Percentiles rank a stretch among this genome's conserved stretches.
Evolutionary conservation across 2,888 invertebrate genomes (phyloP).

Genomic region (Cynaeus angustus): DNA sequence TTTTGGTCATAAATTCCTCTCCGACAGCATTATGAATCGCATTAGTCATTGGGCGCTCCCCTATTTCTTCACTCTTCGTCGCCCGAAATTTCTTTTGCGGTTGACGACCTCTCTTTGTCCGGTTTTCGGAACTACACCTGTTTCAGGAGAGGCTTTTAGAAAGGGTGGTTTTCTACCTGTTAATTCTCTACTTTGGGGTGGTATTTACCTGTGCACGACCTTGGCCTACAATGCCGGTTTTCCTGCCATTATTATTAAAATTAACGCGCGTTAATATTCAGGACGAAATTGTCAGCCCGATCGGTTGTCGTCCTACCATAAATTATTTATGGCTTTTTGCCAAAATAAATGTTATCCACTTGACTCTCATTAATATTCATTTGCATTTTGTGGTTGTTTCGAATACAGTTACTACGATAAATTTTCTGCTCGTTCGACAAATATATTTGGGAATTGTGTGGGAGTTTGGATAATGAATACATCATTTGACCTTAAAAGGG

Average conservation of each 20-base stretch:
- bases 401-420: slow-evolving; percentile 37
- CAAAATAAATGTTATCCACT: slow-evolving; percentile 46
- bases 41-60: slow-evolving; percentile 8
- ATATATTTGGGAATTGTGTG: slow-evolving; percentile 13
- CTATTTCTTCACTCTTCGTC: slow-evolving; percentile 7
- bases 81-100: slow-evolving; percentile 55
- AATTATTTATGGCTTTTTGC: slow-evolving; percentile 47
- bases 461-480: slow-evolving; percentile 30
- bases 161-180: slow-evolving; percentile 32
- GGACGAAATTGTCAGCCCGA: slow-evolving; percentile 26
- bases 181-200: slow-evolving; percentile 12
- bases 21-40: neutral
- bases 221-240: slow-evolving; percentile 29
- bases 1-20: slow-evolving; percentile 4
- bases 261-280: slow-evolving; percentile 35
- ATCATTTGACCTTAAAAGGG: slow-evolving; percentile 29
- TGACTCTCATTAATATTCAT: slow-evolving; percentile 46
- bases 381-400: slow-evolving; percentile 36
- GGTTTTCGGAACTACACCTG: slow-evolving; percentile 52
- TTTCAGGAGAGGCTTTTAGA: slow-evolving; percentile 11
- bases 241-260: slow-evolving; percentile 27
- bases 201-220: slow-evolving; percentile 38
- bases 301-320: slow-evolving; percentile 27
- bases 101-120: slow-evolving; percentile 62
- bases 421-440: slow-evolving; percentile 24